Evolutionary conservation across 2,888 invertebrate genomes (phyloP).

Genomic region (Papilio gigon): DNA sequence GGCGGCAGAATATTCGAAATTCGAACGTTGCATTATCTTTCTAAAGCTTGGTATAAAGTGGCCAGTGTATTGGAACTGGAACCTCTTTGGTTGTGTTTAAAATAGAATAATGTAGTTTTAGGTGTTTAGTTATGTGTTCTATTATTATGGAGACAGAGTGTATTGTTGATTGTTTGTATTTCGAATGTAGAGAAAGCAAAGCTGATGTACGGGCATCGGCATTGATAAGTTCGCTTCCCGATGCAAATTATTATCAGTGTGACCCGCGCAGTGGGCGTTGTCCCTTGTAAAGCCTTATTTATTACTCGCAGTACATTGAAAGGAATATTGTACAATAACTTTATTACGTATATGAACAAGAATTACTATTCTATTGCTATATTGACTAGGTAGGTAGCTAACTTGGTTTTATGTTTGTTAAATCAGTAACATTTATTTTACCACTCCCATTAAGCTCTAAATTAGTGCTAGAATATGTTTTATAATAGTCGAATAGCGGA

Average conservation of each 20-base stretch:
- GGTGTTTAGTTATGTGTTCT: slow-evolving; percentile 31
- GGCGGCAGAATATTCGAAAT: slow-evolving; percentile 50
- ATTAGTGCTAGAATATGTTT: too few relatives aligned
- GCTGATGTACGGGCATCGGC: slow-evolving; percentile 63
- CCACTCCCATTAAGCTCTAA: too few relatives aligned
- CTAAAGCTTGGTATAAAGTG: slow-evolving; percentile 51
- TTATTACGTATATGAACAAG: slow-evolving; percentile 24
- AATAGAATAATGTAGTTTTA: slow-evolving; percentile 37
- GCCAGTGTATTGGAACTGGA: slow-evolving; percentile 47
- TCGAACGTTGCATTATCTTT: slow-evolving; percentile 52
- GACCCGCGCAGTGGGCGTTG: slow-evolving; percentile 67
- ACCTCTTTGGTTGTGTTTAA: slow-evolving; percentile 43
- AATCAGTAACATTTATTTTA: too few relatives aligned
- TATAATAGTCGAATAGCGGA: too few relatives aligned
- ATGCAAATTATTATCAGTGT: slow-evolving; percentile 75
- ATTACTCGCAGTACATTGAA: slow-evolving; percentile 45
- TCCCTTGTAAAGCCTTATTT: slow-evolving; percentile 65
- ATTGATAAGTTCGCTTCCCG: slow-evolving; percentile 75
- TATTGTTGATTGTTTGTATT: slow-evolving; percentile 38
- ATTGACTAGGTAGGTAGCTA: too few relatives aligned
- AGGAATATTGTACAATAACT: slow-evolving; percentile 33
- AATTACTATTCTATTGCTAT: slow-evolving; percentile 13
- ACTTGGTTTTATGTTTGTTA: too few relatives aligned
- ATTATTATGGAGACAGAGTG: slow-evolving; percentile 41
- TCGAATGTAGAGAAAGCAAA: slow-evolving; percentile 62